Base-by-base conservation (phyloP, 2,888 invertebrate species). In the Mythimna vitellina region DNA sequence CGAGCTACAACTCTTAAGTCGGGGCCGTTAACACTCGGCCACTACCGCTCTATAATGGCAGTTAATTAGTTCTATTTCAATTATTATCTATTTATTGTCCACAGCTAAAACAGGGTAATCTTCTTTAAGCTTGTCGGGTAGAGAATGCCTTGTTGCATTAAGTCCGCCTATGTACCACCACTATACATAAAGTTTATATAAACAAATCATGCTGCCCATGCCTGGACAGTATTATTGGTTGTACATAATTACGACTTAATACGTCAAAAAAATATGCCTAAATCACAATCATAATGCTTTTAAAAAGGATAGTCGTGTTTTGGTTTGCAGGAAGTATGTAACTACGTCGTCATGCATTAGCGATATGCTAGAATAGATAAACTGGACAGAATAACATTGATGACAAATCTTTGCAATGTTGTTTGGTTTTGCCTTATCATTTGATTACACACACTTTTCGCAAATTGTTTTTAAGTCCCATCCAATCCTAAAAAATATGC, bases 311-410 rank as follows among this genome's bases (percentile, higher is more conserved):
- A 70, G 0, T 35, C 29, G 3, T 57, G 56, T 70, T 49, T 35
- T 49, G 17, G 5, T 25, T 46, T 49, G 42, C 20, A 69, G 56
- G 69, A 69, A 70, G n/a, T 70, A 35, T 46, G 22, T 67, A 42
- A 54, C 38, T 10, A 14, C 12, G 2, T 20, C 17, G 25, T 17
- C 14, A 32, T 53, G 17, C 38, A 62, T 25, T 35, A 46, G 20
- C 12, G 35, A 49, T 70, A n/a, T 70, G 56, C 6, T 17, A 25
- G 25, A 25, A 69, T 1, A 57, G 46, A 70, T 70, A 69, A 25
- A 14, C 14, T 17, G 9, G 12, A 20, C 29, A 35, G 2, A 25
- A 68, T 25, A 38, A 56, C 9, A 29, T 56, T 29, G 29, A 56
- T 56, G 29, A 29, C 25, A 25, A 14, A 25, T 56, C 8, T 51